These are phyloP conservation scores for Heterodera filipjevi DNA, from an alignment of 2,888 invertebrate species.

Conservation along the genomic window DNA sequence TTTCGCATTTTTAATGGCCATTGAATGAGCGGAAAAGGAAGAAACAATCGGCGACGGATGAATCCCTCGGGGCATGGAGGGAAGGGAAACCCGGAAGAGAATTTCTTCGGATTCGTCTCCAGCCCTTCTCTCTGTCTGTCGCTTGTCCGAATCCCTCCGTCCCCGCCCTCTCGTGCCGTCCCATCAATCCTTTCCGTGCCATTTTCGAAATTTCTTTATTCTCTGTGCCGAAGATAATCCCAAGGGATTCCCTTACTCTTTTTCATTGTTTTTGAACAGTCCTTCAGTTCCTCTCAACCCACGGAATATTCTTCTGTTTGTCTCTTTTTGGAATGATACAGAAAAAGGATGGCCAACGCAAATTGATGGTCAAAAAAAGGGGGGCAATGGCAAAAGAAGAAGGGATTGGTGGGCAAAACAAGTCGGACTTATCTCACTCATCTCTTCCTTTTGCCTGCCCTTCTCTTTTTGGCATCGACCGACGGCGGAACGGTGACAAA, in stretches of 20 bases:
- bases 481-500: background rate
- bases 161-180: background rate
- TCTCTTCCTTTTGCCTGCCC: background rate
- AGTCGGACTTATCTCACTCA: background rate
- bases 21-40: background rate
- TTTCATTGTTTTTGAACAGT: background rate
- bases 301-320: background rate
- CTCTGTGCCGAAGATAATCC: background rate
- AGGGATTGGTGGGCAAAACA: background rate
- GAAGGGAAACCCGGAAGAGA: background rate
- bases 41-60: background rate
- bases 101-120: background rate
- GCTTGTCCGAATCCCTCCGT: background rate
- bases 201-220: background rate
- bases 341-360: constrained; percentile 1
- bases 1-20: background rate
- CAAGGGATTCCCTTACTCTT: background rate
- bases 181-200: constrained; percentile 7
- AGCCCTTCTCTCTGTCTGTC: background rate
- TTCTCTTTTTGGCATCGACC: background rate
- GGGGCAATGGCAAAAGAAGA: background rate
- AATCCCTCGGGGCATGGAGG: background rate
- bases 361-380: background rate
- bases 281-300: background rate
- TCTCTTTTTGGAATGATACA: background rate